Evolutionary conservation across 2,797 vertebrate genomes (phyloP).

Genomic region (Aeoliscus strigatus): DNA sequence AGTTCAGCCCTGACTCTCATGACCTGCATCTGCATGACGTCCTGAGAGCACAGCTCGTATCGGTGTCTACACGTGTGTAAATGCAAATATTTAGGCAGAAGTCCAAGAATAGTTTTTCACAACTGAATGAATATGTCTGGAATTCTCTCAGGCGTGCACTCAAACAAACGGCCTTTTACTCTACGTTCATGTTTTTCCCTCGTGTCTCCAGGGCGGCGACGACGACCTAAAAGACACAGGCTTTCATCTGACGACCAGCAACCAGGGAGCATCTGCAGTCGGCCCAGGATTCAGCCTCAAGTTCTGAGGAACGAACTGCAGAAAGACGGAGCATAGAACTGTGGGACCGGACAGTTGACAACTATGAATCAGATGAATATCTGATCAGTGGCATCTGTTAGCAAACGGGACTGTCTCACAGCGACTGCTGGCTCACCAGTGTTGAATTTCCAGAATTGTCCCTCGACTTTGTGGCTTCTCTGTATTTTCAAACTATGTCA

Average conservation of each 20-base stretch:
- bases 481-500: conserved; percentile 15
- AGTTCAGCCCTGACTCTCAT: too few species aligned
- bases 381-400: conserved; percentile 35
- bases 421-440: conserved; percentile 42
- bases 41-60: too few species aligned
- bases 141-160: neutral
- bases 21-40: too few species aligned
- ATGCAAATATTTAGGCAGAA: too few species aligned
- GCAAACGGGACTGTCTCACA: conserved; percentile 57
- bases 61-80: neutral
- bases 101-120: too few species aligned
- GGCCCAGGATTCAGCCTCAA: conserved; percentile 98
- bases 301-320: conserved; percentile 73
- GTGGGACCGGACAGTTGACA: conserved; percentile 37
- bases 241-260: conserved; percentile 94
- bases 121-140: too few species aligned
- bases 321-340: conserved; percentile 15
- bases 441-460: conserved; percentile 13
- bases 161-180: neutral
- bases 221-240: conserved; percentile 95
- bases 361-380: conserved; percentile 21
- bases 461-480: conserved; percentile 2
- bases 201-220: conserved; percentile 82
- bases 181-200: neutral
- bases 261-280: conserved; percentile 91